Conservation (phyloP, 2,797 vertebrate genomes). For the Euthynnus affinis region DNA sequence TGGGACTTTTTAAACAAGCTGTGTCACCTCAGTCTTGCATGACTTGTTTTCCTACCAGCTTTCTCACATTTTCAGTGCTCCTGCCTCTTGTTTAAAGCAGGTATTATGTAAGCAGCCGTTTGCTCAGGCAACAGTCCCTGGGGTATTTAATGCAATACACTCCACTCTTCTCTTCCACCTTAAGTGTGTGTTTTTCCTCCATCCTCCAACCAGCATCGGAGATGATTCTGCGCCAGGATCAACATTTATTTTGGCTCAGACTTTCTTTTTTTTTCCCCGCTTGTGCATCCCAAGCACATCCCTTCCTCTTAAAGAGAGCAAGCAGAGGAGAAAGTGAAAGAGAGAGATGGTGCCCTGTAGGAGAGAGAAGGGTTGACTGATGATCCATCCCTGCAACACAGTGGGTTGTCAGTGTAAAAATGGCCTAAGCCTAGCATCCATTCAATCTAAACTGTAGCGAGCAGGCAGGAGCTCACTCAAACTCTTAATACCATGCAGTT, state of each 20-base stretch:
- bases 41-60: conserved; percentile 10
- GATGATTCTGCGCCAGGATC: conserved; percentile 34
- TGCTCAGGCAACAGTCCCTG: conserved; percentile 25
- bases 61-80: conserved; percentile 3
- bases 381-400: conserved; percentile 66
- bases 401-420: conserved; percentile 72
- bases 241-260: conserved; percentile 62
- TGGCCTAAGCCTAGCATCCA: conserved; percentile 63
- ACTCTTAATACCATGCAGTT: conserved; percentile 38
- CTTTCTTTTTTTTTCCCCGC: conserved; percentile 29
- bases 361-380: conserved; percentile 73
- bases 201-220: conserved; percentile 33
- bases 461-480: conserved; percentile 35
- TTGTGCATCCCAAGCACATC: conserved; percentile 67
- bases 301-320: conserved; percentile 45
- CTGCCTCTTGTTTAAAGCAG: conserved; percentile 24
- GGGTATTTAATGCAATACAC: conserved; percentile 35
- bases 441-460: conserved; percentile 65
- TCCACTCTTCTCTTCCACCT: conserved; percentile 11
- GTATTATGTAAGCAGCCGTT: conserved; percentile 29
- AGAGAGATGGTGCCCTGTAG: conserved; percentile 69
- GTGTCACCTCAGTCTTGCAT: neutral
- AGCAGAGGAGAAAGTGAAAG: conserved; percentile 61
- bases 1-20: neutral
- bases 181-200: conserved; percentile 27